Evolutionary conservation across 2,888 invertebrate species (phyloP).

Genomic region (Ophion obscuratus): DNA sequence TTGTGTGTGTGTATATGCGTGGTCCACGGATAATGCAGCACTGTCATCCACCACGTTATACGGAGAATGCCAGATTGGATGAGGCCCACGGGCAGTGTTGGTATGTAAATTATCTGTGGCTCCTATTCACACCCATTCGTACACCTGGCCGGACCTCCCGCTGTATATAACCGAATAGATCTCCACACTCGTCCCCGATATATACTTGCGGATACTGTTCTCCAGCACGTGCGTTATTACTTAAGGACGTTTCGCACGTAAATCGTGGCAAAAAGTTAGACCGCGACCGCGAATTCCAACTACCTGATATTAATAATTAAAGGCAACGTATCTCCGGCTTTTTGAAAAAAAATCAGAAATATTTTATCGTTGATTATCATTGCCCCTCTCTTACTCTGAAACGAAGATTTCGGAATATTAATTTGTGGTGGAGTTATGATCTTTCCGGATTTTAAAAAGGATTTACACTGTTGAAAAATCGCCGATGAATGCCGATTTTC

Average conservation of each 20-base stretch:
- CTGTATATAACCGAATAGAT: not conserved
- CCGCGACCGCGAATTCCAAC: conserved; percentile 73
- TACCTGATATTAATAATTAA: conserved; percentile 46
- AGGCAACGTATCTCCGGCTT: too few species aligned
- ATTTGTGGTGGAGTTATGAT: too few species aligned
- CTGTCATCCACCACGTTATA: conserved; percentile 63
- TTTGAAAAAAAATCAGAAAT: too few species aligned
- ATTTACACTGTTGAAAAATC: too few species aligned
- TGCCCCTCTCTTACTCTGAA: too few species aligned
- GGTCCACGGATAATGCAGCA: conserved; percentile 61
- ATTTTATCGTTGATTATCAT: too few species aligned
- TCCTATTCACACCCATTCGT: conserved; percentile 75
- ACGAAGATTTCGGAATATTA: too few species aligned
- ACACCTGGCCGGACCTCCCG: not conserved
- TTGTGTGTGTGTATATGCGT: not conserved
- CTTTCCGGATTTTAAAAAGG: too few species aligned
- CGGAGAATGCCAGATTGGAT: conserved; percentile 62
- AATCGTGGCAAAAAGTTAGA: conserved; percentile 63
- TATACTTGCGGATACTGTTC: not conserved
- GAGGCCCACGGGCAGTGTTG: conserved; percentile 72
- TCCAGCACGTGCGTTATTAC: conserved; percentile 1
- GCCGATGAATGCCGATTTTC: too few species aligned
- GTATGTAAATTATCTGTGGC: conserved; percentile 80
- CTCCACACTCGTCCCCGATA: not conserved
- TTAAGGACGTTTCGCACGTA: conserved; percentile 1